These are phyloP conservation scores for Semaprochilodus insignis DNA, from an alignment of 2,797 vertebrate genomes.

Conservation along the genomic window DNA sequence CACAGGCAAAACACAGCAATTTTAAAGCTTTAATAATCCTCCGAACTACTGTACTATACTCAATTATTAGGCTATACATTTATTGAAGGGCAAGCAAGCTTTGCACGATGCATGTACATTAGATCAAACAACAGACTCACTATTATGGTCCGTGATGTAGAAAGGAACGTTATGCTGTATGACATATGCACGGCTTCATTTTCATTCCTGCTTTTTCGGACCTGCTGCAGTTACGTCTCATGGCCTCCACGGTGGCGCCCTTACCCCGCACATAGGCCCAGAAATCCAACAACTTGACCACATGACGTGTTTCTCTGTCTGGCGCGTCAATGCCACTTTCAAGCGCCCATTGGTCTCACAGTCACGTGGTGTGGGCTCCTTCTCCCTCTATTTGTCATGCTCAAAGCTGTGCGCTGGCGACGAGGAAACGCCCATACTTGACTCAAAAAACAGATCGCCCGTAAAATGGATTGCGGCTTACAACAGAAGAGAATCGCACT, in stretches of 20 bases:
- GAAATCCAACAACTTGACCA: constrained; percentile 82
- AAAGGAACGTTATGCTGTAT: background rate
- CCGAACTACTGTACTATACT: too few species aligned
- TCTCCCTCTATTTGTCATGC: background rate
- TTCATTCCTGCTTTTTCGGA: constrained; percentile 72
- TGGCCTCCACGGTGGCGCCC: constrained; percentile 83
- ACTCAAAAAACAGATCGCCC: background rate
- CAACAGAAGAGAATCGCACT: background rate
- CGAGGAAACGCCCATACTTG: background rate
- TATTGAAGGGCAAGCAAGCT: too few species aligned
- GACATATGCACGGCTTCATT: background rate
- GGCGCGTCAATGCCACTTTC: constrained; percentile 88
- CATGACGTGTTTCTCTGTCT: constrained; percentile 80
- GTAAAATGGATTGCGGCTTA: background rate
- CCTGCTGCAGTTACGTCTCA: constrained; percentile 69
- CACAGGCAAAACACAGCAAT: too few species aligned
- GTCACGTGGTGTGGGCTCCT: constrained; percentile 82
- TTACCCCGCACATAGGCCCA: constrained; percentile 79
- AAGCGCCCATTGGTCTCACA: constrained; percentile 85
- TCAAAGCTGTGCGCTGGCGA: too few species aligned
- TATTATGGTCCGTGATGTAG: too few species aligned
- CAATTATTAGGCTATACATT: too few species aligned
- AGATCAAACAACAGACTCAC: too few species aligned
- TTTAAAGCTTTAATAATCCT: too few species aligned
- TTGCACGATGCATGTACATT: too few species aligned